Percentiles rank a stretch among this genome's conserved stretches.
phyloP scores from a whole-genome alignment of 2,888 invertebrate species.

The Torymus texanus region DNA sequence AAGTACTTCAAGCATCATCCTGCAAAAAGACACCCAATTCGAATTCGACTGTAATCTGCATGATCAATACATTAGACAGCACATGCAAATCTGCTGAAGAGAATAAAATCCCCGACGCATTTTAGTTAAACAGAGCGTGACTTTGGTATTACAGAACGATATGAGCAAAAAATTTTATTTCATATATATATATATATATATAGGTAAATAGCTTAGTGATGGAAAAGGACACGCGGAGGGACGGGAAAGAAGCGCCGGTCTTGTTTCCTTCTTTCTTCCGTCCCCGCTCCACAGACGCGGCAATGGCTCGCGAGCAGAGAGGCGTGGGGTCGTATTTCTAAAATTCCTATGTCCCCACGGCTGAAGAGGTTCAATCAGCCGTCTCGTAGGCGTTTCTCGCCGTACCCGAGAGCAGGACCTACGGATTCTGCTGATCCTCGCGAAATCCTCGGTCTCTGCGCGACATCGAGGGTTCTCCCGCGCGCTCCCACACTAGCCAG shows the following conservation, averaged over 20 bases:
- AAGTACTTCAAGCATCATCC: too few species aligned
- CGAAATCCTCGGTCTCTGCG: constrained; percentile 66
- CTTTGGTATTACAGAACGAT: not conserved
- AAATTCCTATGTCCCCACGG: constrained; percentile 36
- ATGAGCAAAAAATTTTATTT: not conserved
- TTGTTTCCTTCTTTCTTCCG: constrained; percentile 8
- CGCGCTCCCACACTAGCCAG: constrained; percentile 62
- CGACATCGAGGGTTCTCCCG: constrained; percentile 62
- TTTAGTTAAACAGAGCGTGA: constrained; percentile 4
- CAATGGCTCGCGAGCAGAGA: too few species aligned
- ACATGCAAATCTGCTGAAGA: not conserved
- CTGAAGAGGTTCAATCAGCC: constrained; percentile 44
- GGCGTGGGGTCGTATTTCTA: constrained; percentile 37
- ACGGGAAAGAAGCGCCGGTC: not conserved
- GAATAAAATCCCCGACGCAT: not conserved
- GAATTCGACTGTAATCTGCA: not conserved
- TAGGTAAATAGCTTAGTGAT: constrained; percentile 37
- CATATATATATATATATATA: constrained; percentile 19
- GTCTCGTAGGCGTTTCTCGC: constrained; percentile 31
- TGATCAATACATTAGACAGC: not conserved
- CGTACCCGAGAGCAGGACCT: constrained; percentile 52
- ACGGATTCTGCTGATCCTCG: constrained; percentile 72
- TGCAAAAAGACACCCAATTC: too few species aligned
- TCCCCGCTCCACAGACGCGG: not conserved
- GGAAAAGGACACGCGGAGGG: constrained; percentile 47